Evolutionary conservation across 1,140 invertebrate genomes (phyloP).

Genomic region (Caenorhabditis latens): DNA sequence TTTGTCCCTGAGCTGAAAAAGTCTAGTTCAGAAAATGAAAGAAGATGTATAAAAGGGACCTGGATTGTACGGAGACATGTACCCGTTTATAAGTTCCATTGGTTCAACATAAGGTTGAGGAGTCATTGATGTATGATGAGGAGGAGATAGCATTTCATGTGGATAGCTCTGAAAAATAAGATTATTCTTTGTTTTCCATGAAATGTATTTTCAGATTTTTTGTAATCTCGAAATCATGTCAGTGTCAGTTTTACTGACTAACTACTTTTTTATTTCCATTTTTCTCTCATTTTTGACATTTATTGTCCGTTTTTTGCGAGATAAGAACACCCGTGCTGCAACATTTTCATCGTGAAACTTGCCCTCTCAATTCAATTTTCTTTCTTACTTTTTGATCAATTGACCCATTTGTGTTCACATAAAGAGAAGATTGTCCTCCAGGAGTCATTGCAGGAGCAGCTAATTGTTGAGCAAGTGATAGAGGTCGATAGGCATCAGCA

Average conservation of each 20-base stretch:
- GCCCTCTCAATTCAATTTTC: neutral
- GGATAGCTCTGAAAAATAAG: constrained; percentile 7
- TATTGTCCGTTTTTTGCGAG: neutral
- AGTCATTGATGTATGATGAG: constrained; percentile 43
- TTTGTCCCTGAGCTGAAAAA: constrained; percentile 36
- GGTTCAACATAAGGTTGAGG: constrained; percentile 5
- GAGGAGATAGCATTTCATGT: constrained; percentile 27
- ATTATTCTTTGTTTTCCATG: too few relatives aligned
- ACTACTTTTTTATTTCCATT: neutral
- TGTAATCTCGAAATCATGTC: too few relatives aligned
- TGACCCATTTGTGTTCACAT: constrained; percentile 9
- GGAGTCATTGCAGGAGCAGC: constrained; percentile 49
- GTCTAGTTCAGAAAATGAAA: neutral
- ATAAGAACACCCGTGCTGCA: constrained; percentile 3
- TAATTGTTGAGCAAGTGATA: constrained; percentile 51
- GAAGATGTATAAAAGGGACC: neutral
- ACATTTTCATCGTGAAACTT: constrained; percentile 23
- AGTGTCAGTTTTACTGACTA: neutral
- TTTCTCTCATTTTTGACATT: constrained; percentile 1
- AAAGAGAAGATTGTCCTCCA: constrained; percentile 18
- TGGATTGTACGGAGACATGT: constrained; percentile 40
- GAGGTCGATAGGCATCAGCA: constrained; percentile 25
- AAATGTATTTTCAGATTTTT: too few relatives aligned
- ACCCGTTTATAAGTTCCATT: constrained; percentile 44
- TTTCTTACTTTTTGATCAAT: constrained; percentile 48